A percentile compares a stretch with the other conserved stretches of the same genome.
Conservation (phyloP, 1,140 invertebrate genomes). For the Lerema accius region DNA sequence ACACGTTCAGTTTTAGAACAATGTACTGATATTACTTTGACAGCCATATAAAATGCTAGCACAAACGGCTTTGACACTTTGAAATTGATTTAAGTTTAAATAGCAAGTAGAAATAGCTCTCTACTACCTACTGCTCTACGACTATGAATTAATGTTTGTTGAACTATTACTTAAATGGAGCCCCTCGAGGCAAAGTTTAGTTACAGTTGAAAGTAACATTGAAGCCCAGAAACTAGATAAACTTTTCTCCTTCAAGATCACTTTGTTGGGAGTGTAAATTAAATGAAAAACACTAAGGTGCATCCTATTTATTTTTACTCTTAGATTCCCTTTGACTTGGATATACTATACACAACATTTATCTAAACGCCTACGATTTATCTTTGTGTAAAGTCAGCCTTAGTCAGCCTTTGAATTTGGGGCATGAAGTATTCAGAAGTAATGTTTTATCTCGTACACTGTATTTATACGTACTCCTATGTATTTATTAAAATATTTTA, state of each 20-base stretch:
- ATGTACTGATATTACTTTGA: too few relatives aligned
- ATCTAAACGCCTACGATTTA: too few relatives aligned
- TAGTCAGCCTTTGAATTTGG: too few relatives aligned
- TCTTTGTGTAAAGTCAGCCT: too few relatives aligned
- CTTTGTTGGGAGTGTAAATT: background rate
- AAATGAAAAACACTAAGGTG: background rate
- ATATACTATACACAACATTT: too few relatives aligned
- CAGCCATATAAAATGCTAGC: background rate
- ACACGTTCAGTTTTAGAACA: too few relatives aligned
- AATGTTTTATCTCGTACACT: too few relatives aligned
- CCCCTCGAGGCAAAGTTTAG: background rate
- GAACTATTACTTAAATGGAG: slow-evolving; percentile 1
- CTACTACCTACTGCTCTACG: background rate
- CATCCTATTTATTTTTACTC: too few relatives aligned
- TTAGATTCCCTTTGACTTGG: too few relatives aligned
- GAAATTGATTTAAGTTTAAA: background rate
- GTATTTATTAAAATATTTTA: too few relatives aligned
- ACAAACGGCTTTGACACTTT: background rate
- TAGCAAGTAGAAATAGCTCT: background rate
- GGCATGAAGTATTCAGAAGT: too few relatives aligned
- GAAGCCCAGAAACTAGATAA: background rate
- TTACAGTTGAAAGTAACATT: background rate
- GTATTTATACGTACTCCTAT: too few relatives aligned
- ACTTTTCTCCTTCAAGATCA: background rate
- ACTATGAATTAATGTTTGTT: slow-evolving; percentile 3